These are phyloP conservation scores for Sminthurinus aureus DNA, from an alignment of 2,888 invertebrate genomes.

Conservation along the genomic window DNA sequence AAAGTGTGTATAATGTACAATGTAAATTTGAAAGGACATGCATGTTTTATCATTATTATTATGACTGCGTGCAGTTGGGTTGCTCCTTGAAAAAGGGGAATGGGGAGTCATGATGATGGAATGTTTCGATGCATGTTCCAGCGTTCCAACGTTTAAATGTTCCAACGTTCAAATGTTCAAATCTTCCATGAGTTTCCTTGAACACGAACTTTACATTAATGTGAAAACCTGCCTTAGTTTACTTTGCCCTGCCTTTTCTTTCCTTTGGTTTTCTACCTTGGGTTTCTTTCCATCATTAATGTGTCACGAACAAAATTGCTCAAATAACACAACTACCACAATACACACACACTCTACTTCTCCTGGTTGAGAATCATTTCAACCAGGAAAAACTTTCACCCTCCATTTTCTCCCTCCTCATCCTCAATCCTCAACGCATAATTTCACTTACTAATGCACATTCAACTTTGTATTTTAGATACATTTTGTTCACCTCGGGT, in stretches of 20 bases:
- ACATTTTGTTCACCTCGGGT: too few species aligned
- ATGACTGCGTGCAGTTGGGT: too few species aligned
- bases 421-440: not conserved
- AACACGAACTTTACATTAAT: slow-evolving; percentile 47
- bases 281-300: slow-evolving; percentile 46
- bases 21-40: too few species aligned
- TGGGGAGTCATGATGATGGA: slow-evolving; percentile 45
- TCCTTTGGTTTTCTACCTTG: not conserved
- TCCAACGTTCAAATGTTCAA: too few species aligned
- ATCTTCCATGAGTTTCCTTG: not conserved
- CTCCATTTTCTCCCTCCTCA: not conserved
- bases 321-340: not conserved
- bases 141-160: too few species aligned
- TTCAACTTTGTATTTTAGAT: too few species aligned
- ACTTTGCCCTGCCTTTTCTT: not conserved
- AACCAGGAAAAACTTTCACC: not conserved
- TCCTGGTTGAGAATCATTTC: not conserved
- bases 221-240: slow-evolving; percentile 24
- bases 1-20: too few species aligned
- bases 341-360: not conserved
- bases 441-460: not conserved
- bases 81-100: not conserved
- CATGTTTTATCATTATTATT: too few species aligned
- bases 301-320: slow-evolving; percentile 41
- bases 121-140: slow-evolving; percentile 45